Conservation (phyloP, 2,113 vertebrate genomes). For the Phalacrocorax brasilianus region DNA sequence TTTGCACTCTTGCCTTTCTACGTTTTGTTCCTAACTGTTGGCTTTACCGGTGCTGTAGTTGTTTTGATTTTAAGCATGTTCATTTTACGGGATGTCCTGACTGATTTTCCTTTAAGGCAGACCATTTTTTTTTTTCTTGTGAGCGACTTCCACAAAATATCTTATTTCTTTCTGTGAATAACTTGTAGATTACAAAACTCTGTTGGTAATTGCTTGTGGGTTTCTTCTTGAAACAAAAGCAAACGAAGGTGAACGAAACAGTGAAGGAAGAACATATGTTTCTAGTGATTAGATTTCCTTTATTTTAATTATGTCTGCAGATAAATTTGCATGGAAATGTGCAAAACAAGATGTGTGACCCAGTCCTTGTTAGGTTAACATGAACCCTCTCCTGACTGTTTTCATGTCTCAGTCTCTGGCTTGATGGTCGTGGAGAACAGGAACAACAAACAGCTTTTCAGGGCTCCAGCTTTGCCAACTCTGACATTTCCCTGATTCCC, state of each 20-base stretch:
- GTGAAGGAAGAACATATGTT: background rate
- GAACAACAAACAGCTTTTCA: background rate
- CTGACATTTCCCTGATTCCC: background rate
- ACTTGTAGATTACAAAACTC: background rate
- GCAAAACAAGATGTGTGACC: background rate
- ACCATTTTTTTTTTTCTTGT: background rate
- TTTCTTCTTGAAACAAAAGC: background rate
- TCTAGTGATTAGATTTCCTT: background rate
- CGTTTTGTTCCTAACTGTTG: background rate
- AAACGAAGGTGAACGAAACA: background rate
- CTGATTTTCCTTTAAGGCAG: background rate
- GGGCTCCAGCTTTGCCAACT: background rate
- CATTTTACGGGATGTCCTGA: background rate
- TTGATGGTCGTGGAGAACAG: background rate
- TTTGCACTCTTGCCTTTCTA: background rate
- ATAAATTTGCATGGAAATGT: background rate
- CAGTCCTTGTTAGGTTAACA: background rate
- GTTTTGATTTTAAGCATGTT: background rate
- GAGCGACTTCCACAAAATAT: background rate
- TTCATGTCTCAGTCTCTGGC: background rate
- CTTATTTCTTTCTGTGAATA: background rate
- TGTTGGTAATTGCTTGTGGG: background rate
- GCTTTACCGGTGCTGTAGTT: background rate
- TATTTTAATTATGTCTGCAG: background rate
- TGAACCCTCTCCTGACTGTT: background rate